Evolutionary conservation across 2,888 invertebrate genomes (phyloP), one percentile per base, ranked within the genome.

Genomic region (Harpagoxenus sublaevis): DNA sequence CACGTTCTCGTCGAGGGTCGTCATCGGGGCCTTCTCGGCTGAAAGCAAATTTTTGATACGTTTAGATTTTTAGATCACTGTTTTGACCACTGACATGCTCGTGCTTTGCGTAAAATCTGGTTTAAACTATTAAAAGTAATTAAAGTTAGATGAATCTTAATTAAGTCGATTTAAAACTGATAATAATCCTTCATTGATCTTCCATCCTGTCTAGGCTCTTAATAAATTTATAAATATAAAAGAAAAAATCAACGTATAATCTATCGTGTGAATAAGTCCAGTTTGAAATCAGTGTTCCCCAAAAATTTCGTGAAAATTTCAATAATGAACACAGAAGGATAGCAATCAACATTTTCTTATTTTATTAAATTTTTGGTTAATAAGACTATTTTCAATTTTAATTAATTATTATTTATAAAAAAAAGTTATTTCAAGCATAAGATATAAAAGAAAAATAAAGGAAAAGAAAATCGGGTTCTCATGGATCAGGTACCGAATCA

Each of bases 1-100:
- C 79, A 94, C 94, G 92, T 95, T 94, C 89, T 94, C 94, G 89
- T 94, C 95, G 75, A 94, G 92, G 89, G 94, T 93, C 91, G 93
- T 94, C 94, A 95, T 95, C 92, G 94, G 88, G 84, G 89, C 90
- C 88, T 94, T 94, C 87, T 92, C 84, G 89, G 91, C 94, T 94
- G 91, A 83, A 94, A 94, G 48, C 84, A 89, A 86, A 89, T 75
- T 71, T 81, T 85, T 65, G 3, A 77, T 70, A 71, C 39, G 39
- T 77, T 88, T 86, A 89, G 62, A 0, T 86, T 39, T 77, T 88
- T 86, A 89, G 62, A 0, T 86, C 84, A 71, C 71, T 42, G 18
- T 35, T 62, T 73, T 31, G 1, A 18, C 6, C 12, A 15, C 10
- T 28, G 5, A 15, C 15, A 39, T 31, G 31, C 15, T 57, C 3